A percentile compares a stretch with the other conserved stretches of the same genome.
phyloP scores from a whole-genome alignment of 1,140 invertebrate genomes.

The Plectrocnemia conspersa region DNA sequence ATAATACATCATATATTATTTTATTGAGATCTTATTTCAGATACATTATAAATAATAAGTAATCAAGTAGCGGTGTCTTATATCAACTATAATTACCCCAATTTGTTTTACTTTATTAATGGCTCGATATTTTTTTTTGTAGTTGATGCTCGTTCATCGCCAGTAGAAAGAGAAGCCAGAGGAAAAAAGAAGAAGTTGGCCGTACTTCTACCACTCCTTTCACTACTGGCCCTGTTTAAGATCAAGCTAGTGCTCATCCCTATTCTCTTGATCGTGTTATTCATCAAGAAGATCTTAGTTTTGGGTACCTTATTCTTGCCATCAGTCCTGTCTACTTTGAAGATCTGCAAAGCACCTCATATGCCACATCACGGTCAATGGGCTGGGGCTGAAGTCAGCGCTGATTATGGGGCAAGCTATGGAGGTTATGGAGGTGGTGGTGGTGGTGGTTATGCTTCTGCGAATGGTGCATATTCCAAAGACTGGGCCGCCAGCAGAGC shows the following conservation, averaged over 20 bases:
- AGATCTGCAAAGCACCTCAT: slow-evolving; percentile 55
- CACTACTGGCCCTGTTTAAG: slow-evolving; percentile 59
- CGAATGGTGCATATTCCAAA: slow-evolving; percentile 41
- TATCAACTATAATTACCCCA: too few species aligned
- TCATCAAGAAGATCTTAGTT: slow-evolving; percentile 66
- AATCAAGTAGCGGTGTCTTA: too few species aligned
- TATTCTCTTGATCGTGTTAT: slow-evolving; percentile 58
- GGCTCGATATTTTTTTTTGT: neutral
- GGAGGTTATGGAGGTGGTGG: slow-evolving; percentile 12
- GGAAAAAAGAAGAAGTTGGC: slow-evolving; percentile 59
- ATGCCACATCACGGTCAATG: slow-evolving; percentile 35
- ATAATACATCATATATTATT: too few species aligned
- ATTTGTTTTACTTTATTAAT: neutral
- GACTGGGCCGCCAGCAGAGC: slow-evolving; percentile 49
- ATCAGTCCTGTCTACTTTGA: slow-evolving; percentile 56
- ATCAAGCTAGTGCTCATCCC: slow-evolving; percentile 59
- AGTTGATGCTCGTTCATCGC: slow-evolving; percentile 9
- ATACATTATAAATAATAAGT: too few species aligned
- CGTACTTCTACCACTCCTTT: slow-evolving; percentile 58
- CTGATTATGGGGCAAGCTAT: slow-evolving; percentile 22
- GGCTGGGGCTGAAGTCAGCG: slow-evolving; percentile 6
- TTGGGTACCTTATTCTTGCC: slow-evolving; percentile 58
- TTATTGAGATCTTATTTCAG: too few species aligned
- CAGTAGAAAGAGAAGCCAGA: slow-evolving; percentile 36
- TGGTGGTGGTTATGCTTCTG: slow-evolving; percentile 9